Conservation (phyloP, 37 sponge, comb jelly and placozoan species). For the Petrosia ficiformis region DNA sequence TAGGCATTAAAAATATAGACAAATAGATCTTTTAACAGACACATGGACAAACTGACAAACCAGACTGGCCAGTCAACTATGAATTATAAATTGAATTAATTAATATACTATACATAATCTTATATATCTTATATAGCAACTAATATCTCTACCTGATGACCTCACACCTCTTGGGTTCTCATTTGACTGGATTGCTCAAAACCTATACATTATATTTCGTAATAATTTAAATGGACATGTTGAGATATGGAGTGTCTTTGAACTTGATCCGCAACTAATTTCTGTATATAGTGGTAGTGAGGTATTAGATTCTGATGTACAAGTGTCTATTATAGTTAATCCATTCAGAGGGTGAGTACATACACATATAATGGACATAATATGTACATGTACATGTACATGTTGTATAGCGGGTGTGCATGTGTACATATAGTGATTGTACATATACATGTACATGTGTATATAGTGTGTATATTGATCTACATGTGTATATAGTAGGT, state of each 20-base stretch:
- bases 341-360: constrained; percentile 9
- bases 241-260: not conserved
- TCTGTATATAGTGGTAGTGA: not conserved
- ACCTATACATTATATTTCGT: not conserved
- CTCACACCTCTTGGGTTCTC: not conserved
- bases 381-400: not conserved
- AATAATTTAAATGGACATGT: not conserved
- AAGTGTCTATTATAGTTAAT: not conserved
- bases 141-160: not conserved
- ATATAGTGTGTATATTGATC: too few relatives aligned
- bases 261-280: not conserved
- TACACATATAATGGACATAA: not conserved
- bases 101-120: not conserved
- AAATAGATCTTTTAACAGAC: too few relatives aligned
- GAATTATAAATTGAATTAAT: too few relatives aligned
- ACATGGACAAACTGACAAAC: too few relatives aligned
- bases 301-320: not conserved
- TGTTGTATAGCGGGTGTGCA: not conserved
- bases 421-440: too few relatives aligned
- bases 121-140: not conserved
- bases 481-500: too few relatives aligned
- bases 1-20: too few relatives aligned
- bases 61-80: too few relatives aligned
- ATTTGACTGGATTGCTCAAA: constrained; percentile 10
- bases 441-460: too few relatives aligned